Conservation (phyloP, 2,113 vertebrate species). For the Chauna torquata region DNA sequence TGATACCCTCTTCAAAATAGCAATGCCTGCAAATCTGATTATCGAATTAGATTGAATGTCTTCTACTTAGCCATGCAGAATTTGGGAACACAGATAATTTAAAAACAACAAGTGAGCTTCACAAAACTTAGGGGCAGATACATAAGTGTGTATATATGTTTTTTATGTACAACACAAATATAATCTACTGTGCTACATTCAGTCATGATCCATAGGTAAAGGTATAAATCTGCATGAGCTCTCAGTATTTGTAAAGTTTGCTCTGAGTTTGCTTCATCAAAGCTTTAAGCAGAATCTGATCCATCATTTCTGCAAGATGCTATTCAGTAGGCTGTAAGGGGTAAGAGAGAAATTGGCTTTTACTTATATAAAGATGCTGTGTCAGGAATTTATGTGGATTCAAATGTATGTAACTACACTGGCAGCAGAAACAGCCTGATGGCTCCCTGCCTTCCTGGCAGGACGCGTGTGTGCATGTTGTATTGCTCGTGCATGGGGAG, state of each 20-base stretch:
- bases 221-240: neutral
- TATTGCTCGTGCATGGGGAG: neutral
- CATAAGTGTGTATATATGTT: neutral
- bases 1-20: slow-evolving; percentile 5
- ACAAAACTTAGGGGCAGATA: neutral
- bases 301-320: neutral
- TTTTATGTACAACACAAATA: neutral
- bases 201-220: neutral
- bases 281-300: neutral
- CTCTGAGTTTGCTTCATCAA: neutral
- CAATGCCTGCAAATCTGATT: neutral
- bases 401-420: neutral
- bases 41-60: neutral
- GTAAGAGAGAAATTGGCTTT: neutral
- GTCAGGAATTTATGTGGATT: neutral
- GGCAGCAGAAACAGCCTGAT: neutral
- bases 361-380: neutral
- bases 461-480: fast-evolving
- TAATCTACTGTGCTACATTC: neutral
- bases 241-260: neutral
- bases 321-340: neutral
- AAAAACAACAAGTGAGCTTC: neutral
- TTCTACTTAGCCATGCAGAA: neutral
- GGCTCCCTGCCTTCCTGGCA: neutral
- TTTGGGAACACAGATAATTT: neutral